phyloP scores from a whole-genome alignment of 2,888 invertebrate species.

The Dusona sp. region DNA sequence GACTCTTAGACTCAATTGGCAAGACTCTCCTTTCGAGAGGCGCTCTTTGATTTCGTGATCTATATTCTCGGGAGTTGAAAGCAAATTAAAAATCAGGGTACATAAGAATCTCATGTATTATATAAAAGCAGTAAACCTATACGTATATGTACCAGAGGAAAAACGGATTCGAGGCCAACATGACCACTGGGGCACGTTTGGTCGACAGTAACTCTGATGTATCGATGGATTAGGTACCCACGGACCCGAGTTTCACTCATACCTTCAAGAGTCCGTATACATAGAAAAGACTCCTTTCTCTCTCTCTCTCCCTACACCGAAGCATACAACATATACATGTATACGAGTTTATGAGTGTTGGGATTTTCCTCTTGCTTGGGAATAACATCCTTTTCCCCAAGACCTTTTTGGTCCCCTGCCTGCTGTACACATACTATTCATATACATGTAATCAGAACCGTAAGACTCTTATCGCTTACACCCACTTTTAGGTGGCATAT shows the following conservation, averaged over 20 bases:
- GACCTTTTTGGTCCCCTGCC: slow-evolving; percentile 1
- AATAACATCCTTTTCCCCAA: slow-evolving; percentile 37
- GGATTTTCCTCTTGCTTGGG: slow-evolving; percentile 34
- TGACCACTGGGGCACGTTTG: slow-evolving; percentile 55
- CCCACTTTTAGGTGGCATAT: not conserved
- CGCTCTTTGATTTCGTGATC: not conserved
- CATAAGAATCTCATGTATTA: not conserved
- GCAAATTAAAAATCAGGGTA: slow-evolving; percentile 1
- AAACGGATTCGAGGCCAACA: slow-evolving; percentile 57
- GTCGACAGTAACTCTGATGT: slow-evolving; percentile 68
- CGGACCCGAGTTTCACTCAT: slow-evolving; percentile 37
- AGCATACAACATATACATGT: not conserved
- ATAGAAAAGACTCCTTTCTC: not conserved
- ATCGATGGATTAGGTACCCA: slow-evolving; percentile 70
- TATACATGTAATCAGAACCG: not conserved
- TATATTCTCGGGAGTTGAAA: not conserved
- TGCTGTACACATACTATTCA: not conserved
- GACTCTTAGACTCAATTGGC: not conserved
- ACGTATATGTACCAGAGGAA: not conserved
- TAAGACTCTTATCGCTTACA: slow-evolving; percentile 39
- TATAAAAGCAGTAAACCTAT: not conserved
- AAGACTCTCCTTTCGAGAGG: not conserved
- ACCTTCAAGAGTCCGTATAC: not conserved
- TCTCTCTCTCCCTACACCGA: not conserved
- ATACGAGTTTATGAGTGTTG: not conserved